Percentiles rank a stretch among this genome's conserved stretches.
Conservation (phyloP, 2,888 invertebrate species). For the Abrostola tripartita region DNA sequence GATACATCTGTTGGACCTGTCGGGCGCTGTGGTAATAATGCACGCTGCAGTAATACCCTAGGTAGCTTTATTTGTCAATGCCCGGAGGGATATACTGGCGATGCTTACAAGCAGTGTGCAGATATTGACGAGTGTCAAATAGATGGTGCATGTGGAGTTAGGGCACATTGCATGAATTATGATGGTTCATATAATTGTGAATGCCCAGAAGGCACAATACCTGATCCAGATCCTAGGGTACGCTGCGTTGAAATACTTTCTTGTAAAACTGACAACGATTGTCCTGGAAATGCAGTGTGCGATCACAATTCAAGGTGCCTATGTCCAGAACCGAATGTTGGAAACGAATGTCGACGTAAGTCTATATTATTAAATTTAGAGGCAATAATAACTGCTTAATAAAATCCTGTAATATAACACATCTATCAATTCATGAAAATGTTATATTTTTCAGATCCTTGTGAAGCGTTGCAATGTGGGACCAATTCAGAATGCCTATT, state of each 20-base stretch:
- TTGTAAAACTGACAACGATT: slow-evolving; percentile 92
- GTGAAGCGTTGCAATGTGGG: slow-evolving; percentile 94
- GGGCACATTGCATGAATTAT: slow-evolving; percentile 93
- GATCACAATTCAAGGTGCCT: slow-evolving; percentile 93
- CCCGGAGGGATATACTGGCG: slow-evolving; percentile 95
- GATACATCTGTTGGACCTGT: slow-evolving; percentile 92
- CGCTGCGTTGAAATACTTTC: slow-evolving; percentile 95
- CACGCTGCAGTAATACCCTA: slow-evolving; percentile 93
- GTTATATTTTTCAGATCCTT: slow-evolving; percentile 91
- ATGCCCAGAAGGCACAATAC: slow-evolving; percentile 94
- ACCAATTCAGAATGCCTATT: slow-evolving; percentile 96
- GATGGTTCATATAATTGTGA: slow-evolving; percentile 93
- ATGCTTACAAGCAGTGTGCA: slow-evolving; percentile 93
- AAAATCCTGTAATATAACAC: neutral
- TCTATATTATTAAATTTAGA: slow-evolving; percentile 49
- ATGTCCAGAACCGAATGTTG: slow-evolving; percentile 97
- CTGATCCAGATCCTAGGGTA: slow-evolving; percentile 94
- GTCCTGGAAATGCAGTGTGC: slow-evolving; percentile 96
- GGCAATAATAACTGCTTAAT: neutral
- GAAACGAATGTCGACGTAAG: slow-evolving; percentile 97
- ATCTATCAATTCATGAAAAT: too few species aligned
- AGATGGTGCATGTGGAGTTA: slow-evolving; percentile 92
- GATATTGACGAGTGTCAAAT: slow-evolving; percentile 95
- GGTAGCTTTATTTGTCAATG: slow-evolving; percentile 95
- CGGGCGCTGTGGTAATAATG: slow-evolving; percentile 95